Evolutionary conservation across 2,797 vertebrate species (phyloP), one percentile per base, ranked within the genome.

Genomic region (Anisognathus igniventris): DNA sequence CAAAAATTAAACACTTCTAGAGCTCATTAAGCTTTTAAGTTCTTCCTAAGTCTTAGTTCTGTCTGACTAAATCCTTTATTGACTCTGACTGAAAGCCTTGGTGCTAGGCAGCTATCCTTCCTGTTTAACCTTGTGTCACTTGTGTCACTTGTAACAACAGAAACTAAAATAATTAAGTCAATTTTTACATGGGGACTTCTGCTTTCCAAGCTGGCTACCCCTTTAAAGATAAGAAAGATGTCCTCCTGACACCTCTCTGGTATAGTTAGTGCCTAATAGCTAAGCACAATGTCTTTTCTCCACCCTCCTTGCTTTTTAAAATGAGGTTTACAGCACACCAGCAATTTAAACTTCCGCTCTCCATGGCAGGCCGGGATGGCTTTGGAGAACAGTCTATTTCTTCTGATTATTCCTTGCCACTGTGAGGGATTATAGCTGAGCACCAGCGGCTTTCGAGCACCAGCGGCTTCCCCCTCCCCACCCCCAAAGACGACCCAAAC

Each of bases 121-220:
- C 58, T 27, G 3, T 68, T 95, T 92, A 91, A 93, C 94, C 82
- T 92, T 50, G 23, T 56, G 48, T 47, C 74, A 48, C 40, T 70
- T 60, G 35, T 94, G 78, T 58, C 91, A 77, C 67, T 82, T 67
- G 18, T 76, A 95, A 72, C 92, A 95, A 93, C 56, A 81, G 66
- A 86, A 84, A 71, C 30, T 79, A 60, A 94, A 93, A 81, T 70
- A 93, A 95, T 90, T 67, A 78, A 39, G 87, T 58, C 31, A 92
- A 62, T 83, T 91, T 95, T 94, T 44, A 75, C 86, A 78, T 0
- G 11, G 6, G 14, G 48, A 65, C 50, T 80, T 89, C 31, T 58
- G 58, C 56, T 93, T 90, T 78, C 58, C 40, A 42, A 57, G 42
- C 4, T 48, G 77, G 51, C 42, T 84, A 37, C 48, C 75, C 30